phyloP scores from a whole-genome alignment of 2,797 vertebrate species.

The Leptodactylus fallax region DNA sequence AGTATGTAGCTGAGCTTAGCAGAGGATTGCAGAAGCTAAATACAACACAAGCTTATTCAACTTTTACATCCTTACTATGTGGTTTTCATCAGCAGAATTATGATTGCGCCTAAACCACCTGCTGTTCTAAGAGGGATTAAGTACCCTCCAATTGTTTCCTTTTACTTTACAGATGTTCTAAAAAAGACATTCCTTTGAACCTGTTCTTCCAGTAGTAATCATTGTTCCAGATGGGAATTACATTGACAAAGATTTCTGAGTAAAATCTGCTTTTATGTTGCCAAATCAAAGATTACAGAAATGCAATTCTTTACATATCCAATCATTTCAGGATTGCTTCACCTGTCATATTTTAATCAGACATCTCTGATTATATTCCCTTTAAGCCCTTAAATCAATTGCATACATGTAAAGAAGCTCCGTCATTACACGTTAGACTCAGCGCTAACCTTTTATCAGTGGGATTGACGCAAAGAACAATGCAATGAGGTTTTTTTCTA shows the following conservation, averaged over 20 bases:
- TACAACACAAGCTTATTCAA: slow-evolving; percentile 53
- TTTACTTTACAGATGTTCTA: slow-evolving; percentile 74
- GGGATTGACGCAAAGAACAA: slow-evolving; percentile 14
- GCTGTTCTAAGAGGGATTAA: slow-evolving; percentile 72
- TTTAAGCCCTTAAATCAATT: slow-evolving; percentile 84
- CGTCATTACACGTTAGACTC: slow-evolving; percentile 27
- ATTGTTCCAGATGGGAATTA: slow-evolving; percentile 80
- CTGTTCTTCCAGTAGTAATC: slow-evolving; percentile 69
- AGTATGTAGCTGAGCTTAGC: slow-evolving; percentile 40
- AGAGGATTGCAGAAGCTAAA: slow-evolving; percentile 22
- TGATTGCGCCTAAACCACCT: slow-evolving; percentile 57
- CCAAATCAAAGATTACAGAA: slow-evolving; percentile 78
- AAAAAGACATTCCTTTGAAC: slow-evolving; percentile 72
- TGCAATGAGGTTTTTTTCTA: slow-evolving; percentile 21
- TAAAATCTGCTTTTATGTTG: slow-evolving; percentile 93
- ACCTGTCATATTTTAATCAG: slow-evolving; percentile 83
- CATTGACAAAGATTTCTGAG: slow-evolving; percentile 74
- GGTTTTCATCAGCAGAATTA: slow-evolving; percentile 38
- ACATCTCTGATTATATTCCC: slow-evolving; percentile 86
- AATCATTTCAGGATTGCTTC: slow-evolving; percentile 85
- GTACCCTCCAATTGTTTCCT: slow-evolving; percentile 66
- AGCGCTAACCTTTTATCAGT: slow-evolving; percentile 19
- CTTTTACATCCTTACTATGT: slow-evolving; percentile 54
- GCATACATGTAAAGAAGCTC: slow-evolving; percentile 76
- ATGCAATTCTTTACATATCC: slow-evolving; percentile 84